Conservation (phyloP, 2,888 invertebrate genomes). For the Morpho achilles region DNA sequence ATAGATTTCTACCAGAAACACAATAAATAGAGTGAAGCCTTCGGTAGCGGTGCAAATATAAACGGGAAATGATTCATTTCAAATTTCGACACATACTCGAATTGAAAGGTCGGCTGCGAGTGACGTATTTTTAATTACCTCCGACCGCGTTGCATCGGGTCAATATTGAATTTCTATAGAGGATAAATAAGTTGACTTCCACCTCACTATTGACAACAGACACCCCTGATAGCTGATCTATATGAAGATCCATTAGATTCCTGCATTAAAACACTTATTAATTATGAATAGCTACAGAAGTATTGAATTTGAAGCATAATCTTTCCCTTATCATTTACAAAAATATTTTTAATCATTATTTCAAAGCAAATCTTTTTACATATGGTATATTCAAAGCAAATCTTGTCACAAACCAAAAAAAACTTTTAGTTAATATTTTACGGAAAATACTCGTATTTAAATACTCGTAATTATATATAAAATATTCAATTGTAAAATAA, state of each 20-base stretch:
- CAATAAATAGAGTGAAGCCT: conserved; percentile 37
- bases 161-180: conserved; percentile 70
- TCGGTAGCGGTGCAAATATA: conserved; percentile 57
- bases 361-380: too few relatives aligned
- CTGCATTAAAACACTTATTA: too few relatives aligned
- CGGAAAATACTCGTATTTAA: too few relatives aligned
- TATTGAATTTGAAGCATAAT: too few relatives aligned
- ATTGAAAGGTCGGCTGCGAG: conserved; percentile 73
- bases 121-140: conserved; percentile 78
- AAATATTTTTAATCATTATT: too few relatives aligned
- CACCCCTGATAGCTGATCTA: conserved; percentile 29
- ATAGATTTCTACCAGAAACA: conserved; percentile 39
- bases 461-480: too few relatives aligned
- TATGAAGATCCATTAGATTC: neutral
- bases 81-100: conserved; percentile 74
- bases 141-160: conserved; percentile 58
- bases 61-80: conserved; percentile 72
- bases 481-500: too few relatives aligned
- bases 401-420: too few relatives aligned
- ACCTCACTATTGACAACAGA: conserved; percentile 31
- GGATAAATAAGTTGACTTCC: conserved; percentile 59
- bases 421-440: too few relatives aligned
- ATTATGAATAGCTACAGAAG: too few relatives aligned
- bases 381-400: too few relatives aligned
- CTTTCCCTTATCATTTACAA: too few relatives aligned